Evolutionary conservation across 2,888 invertebrate genomes (phyloP).

Genomic region (Epiblema foenella): DNA sequence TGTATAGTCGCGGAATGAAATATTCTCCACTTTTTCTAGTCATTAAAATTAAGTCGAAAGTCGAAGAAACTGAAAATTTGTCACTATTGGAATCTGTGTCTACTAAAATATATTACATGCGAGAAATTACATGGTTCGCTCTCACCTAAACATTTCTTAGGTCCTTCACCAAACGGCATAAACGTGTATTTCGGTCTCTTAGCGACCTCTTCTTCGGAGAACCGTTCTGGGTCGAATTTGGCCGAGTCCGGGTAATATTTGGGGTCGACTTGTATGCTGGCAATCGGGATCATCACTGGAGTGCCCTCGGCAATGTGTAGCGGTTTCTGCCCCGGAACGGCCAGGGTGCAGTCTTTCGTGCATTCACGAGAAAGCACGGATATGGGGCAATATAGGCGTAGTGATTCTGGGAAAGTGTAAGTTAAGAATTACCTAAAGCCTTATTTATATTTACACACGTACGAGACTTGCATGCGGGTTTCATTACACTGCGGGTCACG

Average conservation of each 20-base stretch:
- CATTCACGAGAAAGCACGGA: constrained; percentile 53
- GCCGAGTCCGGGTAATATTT: constrained; percentile 76
- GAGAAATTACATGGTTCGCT: neutral
- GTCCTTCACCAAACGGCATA: constrained; percentile 70
- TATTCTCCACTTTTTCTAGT: too few species aligned
- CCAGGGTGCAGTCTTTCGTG: constrained; percentile 49
- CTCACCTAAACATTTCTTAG: constrained; percentile 47
- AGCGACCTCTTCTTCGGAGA: constrained; percentile 61
- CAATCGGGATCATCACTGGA: constrained; percentile 62
- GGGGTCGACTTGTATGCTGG: constrained; percentile 74
- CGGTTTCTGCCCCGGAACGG: constrained; percentile 40
- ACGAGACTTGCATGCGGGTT: too few species aligned
- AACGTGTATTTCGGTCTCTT: constrained; percentile 55
- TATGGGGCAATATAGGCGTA: constrained; percentile 55
- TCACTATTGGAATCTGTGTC: too few species aligned
- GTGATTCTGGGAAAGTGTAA: constrained; percentile 53
- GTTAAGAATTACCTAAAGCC: neutral
- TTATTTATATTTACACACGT: too few species aligned
- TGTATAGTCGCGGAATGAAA: too few species aligned
- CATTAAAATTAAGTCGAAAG: too few species aligned
- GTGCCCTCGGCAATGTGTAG: constrained; percentile 45
- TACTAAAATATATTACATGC: too few species aligned
- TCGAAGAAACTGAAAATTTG: too few species aligned
- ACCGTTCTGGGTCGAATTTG: constrained; percentile 81
- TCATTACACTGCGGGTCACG: too few species aligned